phyloP scores from a whole-genome alignment of 2,113 vertebrate species.

The Sinocyclocheilus anshuiensis region DNA sequence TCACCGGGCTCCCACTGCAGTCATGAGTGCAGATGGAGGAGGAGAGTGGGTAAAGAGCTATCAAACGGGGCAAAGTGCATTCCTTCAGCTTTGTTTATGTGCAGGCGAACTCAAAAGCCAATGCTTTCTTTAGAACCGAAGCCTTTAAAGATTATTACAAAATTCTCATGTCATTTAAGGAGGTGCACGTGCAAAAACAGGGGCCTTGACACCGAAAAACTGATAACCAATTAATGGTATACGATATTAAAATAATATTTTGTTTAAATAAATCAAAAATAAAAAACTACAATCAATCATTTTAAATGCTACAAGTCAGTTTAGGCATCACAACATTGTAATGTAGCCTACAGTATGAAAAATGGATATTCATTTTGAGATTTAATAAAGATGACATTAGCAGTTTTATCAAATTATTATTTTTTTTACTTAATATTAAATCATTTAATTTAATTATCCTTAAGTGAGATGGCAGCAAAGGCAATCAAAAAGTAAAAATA shows the following conservation, averaged over 20 bases:
- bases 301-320: background rate
- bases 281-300: background rate
- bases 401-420: background rate
- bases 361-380: background rate
- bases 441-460: background rate
- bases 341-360: background rate
- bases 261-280: background rate
- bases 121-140: slow-evolving; percentile 32
- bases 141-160: slow-evolving; percentile 10
- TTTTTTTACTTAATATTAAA: background rate
- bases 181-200: background rate
- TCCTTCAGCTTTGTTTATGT: slow-evolving; percentile 68
- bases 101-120: slow-evolving; percentile 2
- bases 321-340: background rate
- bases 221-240: background rate
- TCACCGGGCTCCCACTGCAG: slow-evolving; percentile 86
- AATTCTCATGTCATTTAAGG: background rate
- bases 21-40: slow-evolving; percentile 90
- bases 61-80: slow-evolving; percentile 84
- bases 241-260: too few species aligned
- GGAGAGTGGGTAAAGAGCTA: slow-evolving; percentile 88
- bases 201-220: background rate
- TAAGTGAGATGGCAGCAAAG: background rate
- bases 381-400: background rate
- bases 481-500: background rate